Conservation (phyloP, 2,888 invertebrate genomes). For the Agapostemon virescens region DNA sequence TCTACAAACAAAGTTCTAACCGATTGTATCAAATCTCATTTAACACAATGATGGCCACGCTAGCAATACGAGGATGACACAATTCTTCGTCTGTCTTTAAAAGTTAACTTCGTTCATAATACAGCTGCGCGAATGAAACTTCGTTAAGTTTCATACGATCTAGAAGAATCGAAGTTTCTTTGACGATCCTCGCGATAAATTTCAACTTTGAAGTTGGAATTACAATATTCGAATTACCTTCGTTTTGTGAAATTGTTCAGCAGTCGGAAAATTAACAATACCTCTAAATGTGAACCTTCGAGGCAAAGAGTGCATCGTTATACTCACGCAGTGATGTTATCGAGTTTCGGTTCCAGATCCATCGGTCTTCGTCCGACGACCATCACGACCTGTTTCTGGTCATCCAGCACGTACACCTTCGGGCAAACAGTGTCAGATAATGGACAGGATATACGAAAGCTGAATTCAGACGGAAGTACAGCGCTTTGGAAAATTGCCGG, state of each 20-base stretch:
- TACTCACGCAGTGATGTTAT: constrained; percentile 85
- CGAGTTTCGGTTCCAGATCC: constrained; percentile 87
- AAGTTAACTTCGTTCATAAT: too few relatives aligned
- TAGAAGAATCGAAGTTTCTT: too few relatives aligned
- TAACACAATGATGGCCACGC: too few relatives aligned
- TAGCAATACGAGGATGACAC: too few relatives aligned
- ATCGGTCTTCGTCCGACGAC: constrained; percentile 89
- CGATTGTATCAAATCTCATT: background rate
- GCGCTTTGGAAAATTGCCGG: constrained; percentile 21
- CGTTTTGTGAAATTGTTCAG: too few relatives aligned
- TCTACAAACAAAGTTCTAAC: background rate
- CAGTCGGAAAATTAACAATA: too few relatives aligned
- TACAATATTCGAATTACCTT: too few relatives aligned
- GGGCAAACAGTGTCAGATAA: constrained; percentile 15
- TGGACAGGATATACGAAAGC: background rate
- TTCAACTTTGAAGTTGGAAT: too few relatives aligned
- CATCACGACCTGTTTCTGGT: constrained; percentile 89
- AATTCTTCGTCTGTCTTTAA: too few relatives aligned
- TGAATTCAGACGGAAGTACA: background rate
- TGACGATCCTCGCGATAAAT: too few relatives aligned
- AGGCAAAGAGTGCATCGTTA: background rate
- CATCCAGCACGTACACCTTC: constrained; percentile 91
- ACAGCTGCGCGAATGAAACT: too few relatives aligned
- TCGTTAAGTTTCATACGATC: too few relatives aligned
- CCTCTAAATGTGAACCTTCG: background rate